phyloP scores from a whole-genome alignment of 2,113 vertebrate genomes.

The Lagopus muta region DNA sequence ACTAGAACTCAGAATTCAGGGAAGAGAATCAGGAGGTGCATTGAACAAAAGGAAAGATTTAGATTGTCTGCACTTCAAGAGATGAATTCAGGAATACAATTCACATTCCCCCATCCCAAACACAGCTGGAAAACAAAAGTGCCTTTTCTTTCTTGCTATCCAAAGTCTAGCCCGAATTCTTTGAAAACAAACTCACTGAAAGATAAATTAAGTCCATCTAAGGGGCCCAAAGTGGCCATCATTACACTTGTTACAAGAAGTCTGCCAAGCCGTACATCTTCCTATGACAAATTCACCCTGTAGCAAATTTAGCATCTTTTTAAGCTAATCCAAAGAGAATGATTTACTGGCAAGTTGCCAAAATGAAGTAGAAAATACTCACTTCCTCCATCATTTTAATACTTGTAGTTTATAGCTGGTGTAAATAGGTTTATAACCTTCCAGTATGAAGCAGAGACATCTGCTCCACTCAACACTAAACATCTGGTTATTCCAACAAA shows the following conservation, averaged over 20 bases:
- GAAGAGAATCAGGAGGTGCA: background rate
- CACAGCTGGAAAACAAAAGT: background rate
- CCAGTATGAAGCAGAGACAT: conserved; percentile 69
- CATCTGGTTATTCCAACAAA: conserved; percentile 81
- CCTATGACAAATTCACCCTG: background rate
- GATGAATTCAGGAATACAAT: background rate
- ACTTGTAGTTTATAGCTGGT: conserved; percentile 59
- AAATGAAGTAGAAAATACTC: conserved; percentile 42
- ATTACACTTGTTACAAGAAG: conserved; percentile 7
- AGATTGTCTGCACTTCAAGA: background rate
- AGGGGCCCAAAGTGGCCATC: background rate
- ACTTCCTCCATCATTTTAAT: conserved; percentile 67
- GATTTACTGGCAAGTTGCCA: conserved; percentile 27
- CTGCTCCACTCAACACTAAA: conserved; percentile 76
- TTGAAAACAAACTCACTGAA: background rate
- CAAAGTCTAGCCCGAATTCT: background rate
- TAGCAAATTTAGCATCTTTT: conserved; percentile 7
- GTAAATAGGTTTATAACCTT: conserved; percentile 79
- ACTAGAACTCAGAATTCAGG: background rate
- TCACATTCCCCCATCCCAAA: background rate
- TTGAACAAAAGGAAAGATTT: background rate
- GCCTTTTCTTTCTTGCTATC: background rate
- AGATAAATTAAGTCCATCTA: background rate
- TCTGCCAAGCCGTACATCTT: conserved; percentile 9
- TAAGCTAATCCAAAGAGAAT: background rate